Evolutionary conservation across 1,140 invertebrate genomes (phyloP), one percentile per base, ranked within the genome.

Genomic region (Drosophila biarmipes): DNA sequence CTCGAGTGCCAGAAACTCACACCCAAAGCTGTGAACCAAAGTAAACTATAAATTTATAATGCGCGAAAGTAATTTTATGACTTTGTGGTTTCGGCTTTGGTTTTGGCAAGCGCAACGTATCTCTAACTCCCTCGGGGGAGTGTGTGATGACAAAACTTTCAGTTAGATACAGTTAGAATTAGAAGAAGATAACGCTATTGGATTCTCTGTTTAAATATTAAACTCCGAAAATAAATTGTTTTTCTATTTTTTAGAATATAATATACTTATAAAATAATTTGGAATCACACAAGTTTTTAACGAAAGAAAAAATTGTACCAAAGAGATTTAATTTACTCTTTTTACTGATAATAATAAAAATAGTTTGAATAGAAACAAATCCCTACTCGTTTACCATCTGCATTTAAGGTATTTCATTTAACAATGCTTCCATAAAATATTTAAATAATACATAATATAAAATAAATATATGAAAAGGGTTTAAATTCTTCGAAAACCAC

Each of bases 61-160:
- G 89, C 89, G 89, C 89, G 89, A 91, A 91, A 91, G 89, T 91
- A 91, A 91, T 91, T 91, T 91, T 91, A 91, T 86, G 89, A 91
- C 89, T 91, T 90, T 91, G 89, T 82, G 89, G 89, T 91, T 91
- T 89, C 66, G 76, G 78, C 79, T 86, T 80, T 85, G 80, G 61
- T 77, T 84, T 64, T 76, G 73, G 71, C 80, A 73, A 40, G 51
- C 75, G 71, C 57, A 48, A 53, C 64, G 66, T 55, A 67, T 63
- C 35, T 58, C 45, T 52, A 45, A 57, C 24, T 55, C 40, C 4
- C 37, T 38, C 15, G 46, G 21, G 35, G 24, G 38, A 55, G 64
- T 56, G 82, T 87, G 82, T 76, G 79, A 73, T 68, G 85, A 66
- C 38, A 77, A 54, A 82, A 78, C 57, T 84, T 79, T 77, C 35